Percentiles rank a stretch among this genome's conserved stretches.
Conservation (phyloP, 1,140 invertebrate genomes). For the Mesaphorura yosii region DNA sequence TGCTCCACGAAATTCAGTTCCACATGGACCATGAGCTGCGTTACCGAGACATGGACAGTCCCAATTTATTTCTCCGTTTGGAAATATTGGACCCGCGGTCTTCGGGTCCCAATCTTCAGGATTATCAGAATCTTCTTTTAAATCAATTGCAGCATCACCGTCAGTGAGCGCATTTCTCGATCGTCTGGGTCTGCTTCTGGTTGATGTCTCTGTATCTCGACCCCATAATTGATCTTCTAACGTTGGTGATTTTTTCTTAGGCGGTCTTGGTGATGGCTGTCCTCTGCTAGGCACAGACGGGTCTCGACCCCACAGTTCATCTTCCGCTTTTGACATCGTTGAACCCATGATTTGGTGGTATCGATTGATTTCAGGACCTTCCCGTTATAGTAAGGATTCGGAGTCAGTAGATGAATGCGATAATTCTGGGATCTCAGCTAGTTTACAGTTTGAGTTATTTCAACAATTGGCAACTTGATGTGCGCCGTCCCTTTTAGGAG, state of each 20-base stretch:
- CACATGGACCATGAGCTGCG: conserved; percentile 91
- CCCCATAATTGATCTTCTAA: background rate
- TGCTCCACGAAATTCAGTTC: conserved; percentile 78
- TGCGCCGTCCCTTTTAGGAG: background rate
- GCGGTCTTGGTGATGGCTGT: background rate
- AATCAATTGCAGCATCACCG: conserved; percentile 6
- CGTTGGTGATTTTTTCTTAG: background rate
- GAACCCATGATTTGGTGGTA: conserved; percentile 3
- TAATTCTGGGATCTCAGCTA: background rate
- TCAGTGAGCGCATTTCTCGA: background rate
- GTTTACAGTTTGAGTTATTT: conserved; percentile 3
- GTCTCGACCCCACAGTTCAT: conserved; percentile 1
- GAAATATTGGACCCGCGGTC: conserved; percentile 63
- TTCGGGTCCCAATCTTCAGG: conserved; percentile 53
- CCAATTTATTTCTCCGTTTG: conserved; percentile 91
- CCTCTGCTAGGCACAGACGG: conserved; percentile 3
- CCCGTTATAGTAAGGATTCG: background rate
- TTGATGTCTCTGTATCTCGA: conserved; percentile 1
- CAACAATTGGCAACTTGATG: too few relatives aligned
- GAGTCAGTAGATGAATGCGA: conserved; percentile 24
- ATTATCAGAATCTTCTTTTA: conserved; percentile 5
- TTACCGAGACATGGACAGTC: conserved; percentile 90
- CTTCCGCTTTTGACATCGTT: conserved; percentile 12
- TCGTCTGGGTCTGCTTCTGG: background rate
- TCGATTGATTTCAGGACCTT: background rate